Evolutionary conservation across 2,113 vertebrate genomes (phyloP).

Genomic region (Cebidichthys violaceus): DNA sequence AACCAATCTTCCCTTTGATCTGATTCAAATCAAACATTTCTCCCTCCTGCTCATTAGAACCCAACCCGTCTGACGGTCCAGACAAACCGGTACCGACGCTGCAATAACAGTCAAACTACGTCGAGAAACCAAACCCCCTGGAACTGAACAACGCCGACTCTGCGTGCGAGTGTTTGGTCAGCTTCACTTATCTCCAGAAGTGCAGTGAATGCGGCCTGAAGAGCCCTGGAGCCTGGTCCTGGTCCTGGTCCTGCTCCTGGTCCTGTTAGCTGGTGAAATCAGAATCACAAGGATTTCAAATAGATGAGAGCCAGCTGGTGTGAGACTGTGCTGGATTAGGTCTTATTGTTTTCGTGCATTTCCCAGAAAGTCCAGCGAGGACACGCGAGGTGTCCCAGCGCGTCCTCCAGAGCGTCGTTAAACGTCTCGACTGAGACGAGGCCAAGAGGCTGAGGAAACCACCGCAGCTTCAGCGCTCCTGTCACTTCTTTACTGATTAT

Average conservation of each 20-base stretch:
- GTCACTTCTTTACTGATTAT: neutral
- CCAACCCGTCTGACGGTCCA: no score
- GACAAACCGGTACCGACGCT: neutral
- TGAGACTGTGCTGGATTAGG: neutral
- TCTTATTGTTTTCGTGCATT: neutral
- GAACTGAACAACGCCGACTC: neutral
- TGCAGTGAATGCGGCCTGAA: neutral
- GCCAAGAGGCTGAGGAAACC: neutral
- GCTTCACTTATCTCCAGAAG: neutral
- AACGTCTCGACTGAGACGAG: neutral
- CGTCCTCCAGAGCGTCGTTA: neutral
- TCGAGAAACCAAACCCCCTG: neutral
- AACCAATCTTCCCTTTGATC: no score
- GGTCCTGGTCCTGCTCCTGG: no score
- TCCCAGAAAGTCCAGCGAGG: neutral
- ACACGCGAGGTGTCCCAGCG: neutral
- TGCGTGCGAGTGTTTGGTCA: no score
- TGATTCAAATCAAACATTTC: no score
- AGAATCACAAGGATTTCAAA: neutral
- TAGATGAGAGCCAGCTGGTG: neutral
- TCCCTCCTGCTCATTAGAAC: neutral
- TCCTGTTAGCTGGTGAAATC: no score
- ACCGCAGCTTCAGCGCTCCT: neutral
- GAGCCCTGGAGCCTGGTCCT: neutral
- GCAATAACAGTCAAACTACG: no score